Evolutionary conservation across 2,113 vertebrate genomes (phyloP), one percentile per base, ranked within the genome.

Genomic region (Salvelinus sp.): DNA sequence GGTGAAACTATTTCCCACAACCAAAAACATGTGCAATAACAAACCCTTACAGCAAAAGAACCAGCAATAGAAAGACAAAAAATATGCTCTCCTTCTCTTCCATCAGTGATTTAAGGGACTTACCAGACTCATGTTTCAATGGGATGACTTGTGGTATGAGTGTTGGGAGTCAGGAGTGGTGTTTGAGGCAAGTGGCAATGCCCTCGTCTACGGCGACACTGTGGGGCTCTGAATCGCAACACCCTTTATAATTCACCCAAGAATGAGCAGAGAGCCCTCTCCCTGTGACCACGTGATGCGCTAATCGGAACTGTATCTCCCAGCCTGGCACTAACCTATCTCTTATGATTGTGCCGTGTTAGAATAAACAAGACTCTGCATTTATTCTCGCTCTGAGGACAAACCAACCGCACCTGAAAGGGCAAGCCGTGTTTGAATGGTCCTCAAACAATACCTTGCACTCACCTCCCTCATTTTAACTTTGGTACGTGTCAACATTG

Each of bases 1-100:
- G 85, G 87, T 79, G 86, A 86, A 75, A 90, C 76, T 87, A 86
- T 77, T 83, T 87, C 88, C 79, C 83, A 83, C 79, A 79, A 79
- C 30, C 74, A 50, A 1, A 73, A 67, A 75, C 79, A 72, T 71
- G 57, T 64, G 65, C 76, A 65, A 81, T 77, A 85, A 88, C 79
- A 84, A 83, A 74, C 68, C 2, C 54, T 70, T 27, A 23, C 9
- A 74, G 47, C 62, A 48, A 70, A 30, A 50, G 14, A 23, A 47
- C 1, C 16, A 67, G 20, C 20, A 20, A 18, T 20, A 4, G 3
- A 14, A 57, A 57, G 5, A 57, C 54, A 18, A 20, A 57, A 3
- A 57, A 57, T 20, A 57, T 20, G 54, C 54, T 20, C 48, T 4
- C 47, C 13, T 30, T 5, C 10, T 70, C 22, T 23, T 6, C 48